phyloP scores from a whole-genome alignment of 2,113 vertebrate species.

The Genyomyrus donnyi region DNA sequence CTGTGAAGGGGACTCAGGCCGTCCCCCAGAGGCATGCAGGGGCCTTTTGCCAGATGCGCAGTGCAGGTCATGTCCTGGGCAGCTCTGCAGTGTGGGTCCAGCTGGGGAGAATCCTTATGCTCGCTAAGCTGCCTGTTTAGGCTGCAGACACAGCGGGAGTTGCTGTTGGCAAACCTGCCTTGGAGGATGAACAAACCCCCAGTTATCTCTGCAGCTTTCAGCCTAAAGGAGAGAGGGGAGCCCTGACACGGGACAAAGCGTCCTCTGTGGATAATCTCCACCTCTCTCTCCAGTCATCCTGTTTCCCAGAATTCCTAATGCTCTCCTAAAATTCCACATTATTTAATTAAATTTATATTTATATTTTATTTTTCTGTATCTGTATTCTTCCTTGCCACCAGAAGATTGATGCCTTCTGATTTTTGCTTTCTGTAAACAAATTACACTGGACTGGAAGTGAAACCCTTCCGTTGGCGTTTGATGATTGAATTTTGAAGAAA shows the following conservation, averaged over 20 bases:
- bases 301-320: neutral
- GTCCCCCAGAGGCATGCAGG: neutral
- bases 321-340: neutral
- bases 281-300: neutral
- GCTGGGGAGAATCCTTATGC: conserved; percentile 2
- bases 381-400: neutral
- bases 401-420: neutral
- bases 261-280: neutral
- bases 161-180: neutral
- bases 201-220: neutral
- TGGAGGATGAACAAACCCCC: neutral
- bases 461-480: neutral
- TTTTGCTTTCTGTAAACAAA: neutral
- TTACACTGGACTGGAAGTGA: neutral
- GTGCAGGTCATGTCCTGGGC: conserved; percentile 2
- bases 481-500: neutral
- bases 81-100: neutral
- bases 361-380: neutral
- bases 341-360: neutral
- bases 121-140: neutral
- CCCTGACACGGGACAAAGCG: neutral
- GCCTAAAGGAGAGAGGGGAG: neutral
- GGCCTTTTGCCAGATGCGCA: conserved; percentile 5
- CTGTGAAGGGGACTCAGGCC: neutral
- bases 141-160: neutral